Evolutionary conservation across 1,140 invertebrate species (phyloP).

Genomic region (Pseudomyrmex pallidus): DNA sequence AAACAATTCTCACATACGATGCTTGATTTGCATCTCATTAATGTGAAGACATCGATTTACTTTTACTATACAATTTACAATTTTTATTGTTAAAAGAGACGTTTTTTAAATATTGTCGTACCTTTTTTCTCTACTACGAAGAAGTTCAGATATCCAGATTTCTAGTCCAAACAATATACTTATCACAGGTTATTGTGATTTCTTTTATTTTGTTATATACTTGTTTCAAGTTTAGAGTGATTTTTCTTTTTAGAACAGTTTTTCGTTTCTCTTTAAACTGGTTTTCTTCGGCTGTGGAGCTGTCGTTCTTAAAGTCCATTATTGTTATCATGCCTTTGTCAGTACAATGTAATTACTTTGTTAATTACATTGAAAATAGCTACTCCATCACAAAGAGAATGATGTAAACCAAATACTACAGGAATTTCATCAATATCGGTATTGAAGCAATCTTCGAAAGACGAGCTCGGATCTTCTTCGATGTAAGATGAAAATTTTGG

Average conservation of each 20-base stretch:
- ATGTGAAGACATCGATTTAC: no score
- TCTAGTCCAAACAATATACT: slow-evolving; percentile 53
- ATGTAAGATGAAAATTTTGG: slow-evolving; percentile 44
- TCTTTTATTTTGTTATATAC: slow-evolving; percentile 15
- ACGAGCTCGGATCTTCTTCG: neutral
- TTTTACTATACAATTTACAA: neutral
- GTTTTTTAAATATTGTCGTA: slow-evolving; percentile 11
- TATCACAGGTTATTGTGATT: neutral
- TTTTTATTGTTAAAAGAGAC: neutral
- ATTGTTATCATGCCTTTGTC: slow-evolving; percentile 66
- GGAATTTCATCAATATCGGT: slow-evolving; percentile 73
- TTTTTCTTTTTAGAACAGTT: neutral
- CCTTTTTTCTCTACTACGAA: slow-evolving; percentile 72
- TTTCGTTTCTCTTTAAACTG: neutral
- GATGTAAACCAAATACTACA: slow-evolving; percentile 84
- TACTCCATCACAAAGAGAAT: slow-evolving; percentile 85
- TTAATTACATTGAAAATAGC: slow-evolving; percentile 81
- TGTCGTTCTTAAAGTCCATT: neutral
- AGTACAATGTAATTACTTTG: slow-evolving; percentile 82
- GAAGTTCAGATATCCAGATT: slow-evolving; percentile 66
- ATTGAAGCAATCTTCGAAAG: slow-evolving; percentile 27
- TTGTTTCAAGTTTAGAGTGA: neutral
- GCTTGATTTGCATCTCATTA: no score
- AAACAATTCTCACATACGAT: no score
- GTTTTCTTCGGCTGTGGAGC: neutral